Evolutionary conservation across 2,888 invertebrate genomes (phyloP).

Genomic region (Lobophora halterata): DNA sequence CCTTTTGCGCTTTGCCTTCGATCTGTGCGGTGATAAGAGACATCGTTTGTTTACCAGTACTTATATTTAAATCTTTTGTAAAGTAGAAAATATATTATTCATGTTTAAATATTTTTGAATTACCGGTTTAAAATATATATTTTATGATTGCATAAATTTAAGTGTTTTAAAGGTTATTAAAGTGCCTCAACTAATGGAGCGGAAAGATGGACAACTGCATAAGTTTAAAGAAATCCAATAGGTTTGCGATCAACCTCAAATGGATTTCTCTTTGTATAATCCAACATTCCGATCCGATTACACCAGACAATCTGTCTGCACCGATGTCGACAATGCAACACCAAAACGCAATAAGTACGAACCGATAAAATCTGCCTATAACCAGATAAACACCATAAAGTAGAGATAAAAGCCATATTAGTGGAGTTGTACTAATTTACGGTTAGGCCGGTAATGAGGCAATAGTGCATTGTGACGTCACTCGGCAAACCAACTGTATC

Average conservation of each 20-base stretch:
- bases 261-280: no score
- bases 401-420: conserved; percentile 26
- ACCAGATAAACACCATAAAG: conserved; percentile 28
- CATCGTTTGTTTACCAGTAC: conserved; percentile 11
- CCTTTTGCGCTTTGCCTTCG: conserved; percentile 29
- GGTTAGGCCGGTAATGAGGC: conserved; percentile 51
- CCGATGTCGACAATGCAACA: conserved; percentile 15
- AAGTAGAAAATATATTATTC: no score
- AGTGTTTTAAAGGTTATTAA: no score
- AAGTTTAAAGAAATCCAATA: no score
- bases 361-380: conserved; percentile 15
- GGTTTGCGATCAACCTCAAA: no score
- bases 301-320: conserved; percentile 9
- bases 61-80: no score
- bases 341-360: conserved; percentile 17
- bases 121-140: no score
- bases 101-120: no score
- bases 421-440: conserved; percentile 39
- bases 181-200: no score
- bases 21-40: conserved; percentile 23
- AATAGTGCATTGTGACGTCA: conserved; percentile 60
- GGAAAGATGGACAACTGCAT: no score
- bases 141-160: no score
- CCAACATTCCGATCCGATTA: conserved; percentile 11
- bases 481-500: conserved; percentile 49